phyloP scores from a whole-genome alignment of 1,140 invertebrate genomes.

The Drosophila ogumai region DNA sequence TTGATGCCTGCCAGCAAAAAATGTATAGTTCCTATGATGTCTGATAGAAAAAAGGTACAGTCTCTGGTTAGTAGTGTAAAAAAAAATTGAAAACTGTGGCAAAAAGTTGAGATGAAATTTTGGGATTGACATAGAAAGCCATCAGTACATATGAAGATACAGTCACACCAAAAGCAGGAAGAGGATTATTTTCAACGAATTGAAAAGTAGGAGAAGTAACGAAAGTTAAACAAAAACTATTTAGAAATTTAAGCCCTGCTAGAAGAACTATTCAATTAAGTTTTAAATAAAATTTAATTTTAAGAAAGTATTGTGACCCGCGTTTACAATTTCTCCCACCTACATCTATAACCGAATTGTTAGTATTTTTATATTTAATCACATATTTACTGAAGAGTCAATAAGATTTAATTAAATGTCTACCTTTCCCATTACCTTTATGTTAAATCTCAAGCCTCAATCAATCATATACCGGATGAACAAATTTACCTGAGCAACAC shows the following conservation, averaged over 20 bases:
- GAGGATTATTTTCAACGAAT: background rate
- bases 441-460: slow-evolving; percentile 12
- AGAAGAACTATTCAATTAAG: too few species aligned
- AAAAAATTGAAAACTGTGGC: background rate
- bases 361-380: background rate
- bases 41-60: slow-evolving; percentile 1
- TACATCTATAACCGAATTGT: background rate
- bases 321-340: background rate
- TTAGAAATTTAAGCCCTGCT: too few species aligned
- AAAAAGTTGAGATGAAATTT: background rate
- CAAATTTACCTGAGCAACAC: slow-evolving; percentile 27
- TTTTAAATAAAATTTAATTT: background rate
- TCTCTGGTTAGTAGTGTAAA: background rate
- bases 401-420: slow-evolving; percentile 4
- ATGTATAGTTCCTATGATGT: background rate
- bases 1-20: slow-evolving; percentile 1
- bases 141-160: background rate
- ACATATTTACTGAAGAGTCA: background rate
- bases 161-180: too few species aligned
- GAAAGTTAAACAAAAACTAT: too few species aligned
- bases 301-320: too few species aligned
- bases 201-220: too few species aligned
- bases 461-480: slow-evolving; percentile 20
- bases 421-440: slow-evolving; percentile 2
- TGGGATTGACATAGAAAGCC: background rate